Percentiles rank a stretch among this genome's conserved stretches.
phyloP scores from a whole-genome alignment of 2,888 invertebrate species.

The Rhagophthalmus giganteus region DNA sequence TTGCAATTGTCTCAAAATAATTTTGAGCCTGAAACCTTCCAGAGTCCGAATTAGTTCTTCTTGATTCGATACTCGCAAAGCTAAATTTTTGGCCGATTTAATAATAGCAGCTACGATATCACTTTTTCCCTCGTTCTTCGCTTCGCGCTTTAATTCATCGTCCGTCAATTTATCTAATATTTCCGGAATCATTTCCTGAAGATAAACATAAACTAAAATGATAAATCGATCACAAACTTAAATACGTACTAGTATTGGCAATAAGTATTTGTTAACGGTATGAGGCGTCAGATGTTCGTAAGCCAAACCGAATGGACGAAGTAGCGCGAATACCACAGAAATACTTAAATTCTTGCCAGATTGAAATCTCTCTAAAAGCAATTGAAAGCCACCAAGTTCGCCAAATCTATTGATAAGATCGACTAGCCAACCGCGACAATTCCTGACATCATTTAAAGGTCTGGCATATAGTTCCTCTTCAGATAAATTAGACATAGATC shows the following conservation, averaged over 20 bases:
- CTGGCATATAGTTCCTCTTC: constrained; percentile 76
- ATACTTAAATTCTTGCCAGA: constrained; percentile 72
- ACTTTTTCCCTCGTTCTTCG: constrained; percentile 93
- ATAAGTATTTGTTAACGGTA: constrained; percentile 88
- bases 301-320: constrained; percentile 90
- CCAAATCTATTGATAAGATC: constrained; percentile 96
- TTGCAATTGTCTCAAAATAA: constrained; percentile 87
- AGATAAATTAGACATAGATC: constrained; percentile 62
- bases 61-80: constrained; percentile 80
- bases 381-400: constrained; percentile 84
- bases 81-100: constrained; percentile 87
- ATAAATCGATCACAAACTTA: neutral
- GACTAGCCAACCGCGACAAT: constrained; percentile 92
- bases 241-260: constrained; percentile 81
- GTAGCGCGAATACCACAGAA: constrained; percentile 76
- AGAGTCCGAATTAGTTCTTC: constrained; percentile 77
- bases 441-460: constrained; percentile 78
- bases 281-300: constrained; percentile 87
- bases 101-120: constrained; percentile 95
- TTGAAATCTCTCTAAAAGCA: constrained; percentile 81
- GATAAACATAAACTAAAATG: constrained; percentile 31
- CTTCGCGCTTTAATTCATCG: constrained; percentile 93
- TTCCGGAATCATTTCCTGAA: constrained; percentile 90
- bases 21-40: constrained; percentile 94
- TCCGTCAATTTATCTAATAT: constrained; percentile 91